A percentile compares a stretch with the other conserved stretches of the same genome.
These are phyloP conservation scores for Caerostris extrusa DNA, from an alignment of 1,140 invertebrate species.

Conservation along the genomic window DNA sequence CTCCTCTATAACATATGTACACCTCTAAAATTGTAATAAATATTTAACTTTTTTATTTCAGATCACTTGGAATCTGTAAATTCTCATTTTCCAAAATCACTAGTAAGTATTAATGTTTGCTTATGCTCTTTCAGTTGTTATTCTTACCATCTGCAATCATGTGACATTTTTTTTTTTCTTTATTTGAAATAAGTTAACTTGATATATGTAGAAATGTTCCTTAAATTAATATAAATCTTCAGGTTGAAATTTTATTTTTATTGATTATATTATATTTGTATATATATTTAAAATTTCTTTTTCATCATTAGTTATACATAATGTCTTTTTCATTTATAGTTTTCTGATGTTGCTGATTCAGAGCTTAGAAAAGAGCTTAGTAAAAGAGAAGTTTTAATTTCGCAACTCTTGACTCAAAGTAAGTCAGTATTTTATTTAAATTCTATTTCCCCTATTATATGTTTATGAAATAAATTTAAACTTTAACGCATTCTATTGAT, in stretches of 20 bases:
- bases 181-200: too few species aligned
- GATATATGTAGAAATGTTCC: too few species aligned
- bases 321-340: conserved; percentile 47
- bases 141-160: too few species aligned
- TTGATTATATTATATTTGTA: too few species aligned
- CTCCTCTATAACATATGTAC: too few species aligned
- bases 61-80: conserved; percentile 61
- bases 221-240: too few species aligned
- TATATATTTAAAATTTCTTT: not conserved
- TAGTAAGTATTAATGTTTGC: conserved; percentile 56
- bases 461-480: conserved; percentile 29
- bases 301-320: not conserved
- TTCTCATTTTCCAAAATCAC: conserved; percentile 69
- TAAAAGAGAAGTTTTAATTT: conserved; percentile 90
- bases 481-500: too few species aligned
- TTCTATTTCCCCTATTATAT: conserved; percentile 13
- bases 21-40: not conserved
- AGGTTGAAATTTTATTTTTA: too few species aligned
- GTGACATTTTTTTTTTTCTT: too few species aligned
- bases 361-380: conserved; percentile 88
- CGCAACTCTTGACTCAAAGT: conserved; percentile 94
- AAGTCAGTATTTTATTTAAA: conserved; percentile 80
- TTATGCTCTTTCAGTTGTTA: not conserved
- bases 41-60: conserved; percentile 37
- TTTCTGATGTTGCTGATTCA: conserved; percentile 74